A percentile compares a stretch with the other conserved stretches of the same genome.
These are phyloP conservation scores for Microtus obscurus DNA, from an alignment of 2,797 vertebrate genomes.

Conservation along the genomic window DNA sequence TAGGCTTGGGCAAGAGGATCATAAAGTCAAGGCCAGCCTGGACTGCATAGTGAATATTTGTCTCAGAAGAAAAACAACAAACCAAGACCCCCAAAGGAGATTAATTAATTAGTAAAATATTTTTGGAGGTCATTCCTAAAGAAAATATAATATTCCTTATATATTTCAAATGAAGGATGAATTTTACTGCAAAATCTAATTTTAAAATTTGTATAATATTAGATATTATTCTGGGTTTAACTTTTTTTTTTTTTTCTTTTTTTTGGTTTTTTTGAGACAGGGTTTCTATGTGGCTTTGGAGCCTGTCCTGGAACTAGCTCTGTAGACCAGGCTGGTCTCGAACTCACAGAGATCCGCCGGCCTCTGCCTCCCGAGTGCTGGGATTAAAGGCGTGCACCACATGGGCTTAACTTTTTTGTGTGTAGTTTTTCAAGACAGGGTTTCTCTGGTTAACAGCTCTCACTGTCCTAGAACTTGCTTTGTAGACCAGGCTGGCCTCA, in stretches of 20 bases:
- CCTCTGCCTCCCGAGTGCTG: no score
- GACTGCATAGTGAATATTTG: background rate
- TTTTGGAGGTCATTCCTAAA: constrained; percentile 31
- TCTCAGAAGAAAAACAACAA: background rate
- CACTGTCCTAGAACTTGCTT: background rate
- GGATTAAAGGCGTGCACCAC: no score
- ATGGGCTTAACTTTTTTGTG: background rate
- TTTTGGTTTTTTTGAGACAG: no score
- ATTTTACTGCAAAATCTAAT: constrained; percentile 2
- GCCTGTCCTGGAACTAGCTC: no score
- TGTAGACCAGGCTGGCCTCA: background rate
- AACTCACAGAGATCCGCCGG: no score
- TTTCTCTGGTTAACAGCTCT: background rate
- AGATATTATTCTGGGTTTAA: background rate
- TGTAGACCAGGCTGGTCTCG: no score
- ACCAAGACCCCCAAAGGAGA: background rate
- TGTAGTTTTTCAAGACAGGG: background rate
- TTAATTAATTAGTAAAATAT: constrained; percentile 37
- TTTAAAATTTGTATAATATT: background rate
- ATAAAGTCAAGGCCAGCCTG: background rate
- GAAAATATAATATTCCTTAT: constrained; percentile 34
- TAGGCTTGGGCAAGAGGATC: background rate
- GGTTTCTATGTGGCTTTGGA: no score
- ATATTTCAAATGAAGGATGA: constrained; percentile 54
- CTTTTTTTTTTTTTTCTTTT: no score